These are phyloP conservation scores for Callimorpha dominula DNA, from an alignment of 2,888 invertebrate species.

Conservation along the genomic window DNA sequence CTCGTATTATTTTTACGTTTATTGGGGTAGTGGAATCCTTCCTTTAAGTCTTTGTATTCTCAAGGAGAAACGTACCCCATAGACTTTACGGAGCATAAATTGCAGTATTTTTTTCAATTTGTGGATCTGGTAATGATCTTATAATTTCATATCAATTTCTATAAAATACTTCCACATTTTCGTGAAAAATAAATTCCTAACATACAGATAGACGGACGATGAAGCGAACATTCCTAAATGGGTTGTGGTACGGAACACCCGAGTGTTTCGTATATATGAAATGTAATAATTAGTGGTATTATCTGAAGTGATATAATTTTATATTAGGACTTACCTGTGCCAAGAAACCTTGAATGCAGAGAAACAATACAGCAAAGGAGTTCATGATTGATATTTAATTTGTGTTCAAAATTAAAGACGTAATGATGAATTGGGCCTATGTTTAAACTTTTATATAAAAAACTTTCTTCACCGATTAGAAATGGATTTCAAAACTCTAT, in stretches of 20 bases:
- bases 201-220: not conserved
- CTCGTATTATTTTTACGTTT: no score
- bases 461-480: not conserved
- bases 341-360: conserved; percentile 46
- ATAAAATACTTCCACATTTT: no score
- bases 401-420: not conserved
- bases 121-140: no score
- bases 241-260: not conserved
- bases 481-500: not conserved
- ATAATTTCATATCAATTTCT: no score
- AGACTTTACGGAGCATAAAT: no score
- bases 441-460: conserved; percentile 3
- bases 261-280: no score
- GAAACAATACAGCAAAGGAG: conserved; percentile 29
- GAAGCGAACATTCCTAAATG: not conserved
- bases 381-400: conserved; percentile 38
- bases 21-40: no score
- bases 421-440: not conserved
- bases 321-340: conserved; percentile 26
- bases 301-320: no score
- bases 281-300: no score
- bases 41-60: no score
- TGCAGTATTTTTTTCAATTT: no score
- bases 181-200: not conserved
- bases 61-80: no score